phyloP scores from a whole-genome alignment of 1,140 invertebrate species.

The Scaptomyza hsui region DNA sequence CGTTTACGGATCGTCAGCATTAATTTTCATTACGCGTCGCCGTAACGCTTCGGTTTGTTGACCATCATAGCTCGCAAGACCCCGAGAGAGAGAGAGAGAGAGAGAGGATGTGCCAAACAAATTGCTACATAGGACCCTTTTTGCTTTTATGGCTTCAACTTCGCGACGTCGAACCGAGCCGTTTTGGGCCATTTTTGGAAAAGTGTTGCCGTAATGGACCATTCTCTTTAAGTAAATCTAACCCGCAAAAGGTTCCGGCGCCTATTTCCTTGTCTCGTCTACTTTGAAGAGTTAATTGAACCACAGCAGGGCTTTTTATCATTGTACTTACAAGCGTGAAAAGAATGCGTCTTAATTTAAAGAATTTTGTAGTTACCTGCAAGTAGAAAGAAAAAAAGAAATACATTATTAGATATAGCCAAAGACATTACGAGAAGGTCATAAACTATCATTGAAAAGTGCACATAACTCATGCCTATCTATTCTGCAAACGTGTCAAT shows the following conservation, averaged over 20 bases:
- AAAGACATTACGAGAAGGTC: conserved; percentile 17
- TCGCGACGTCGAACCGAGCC: neutral
- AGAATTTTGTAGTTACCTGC: conserved; percentile 34
- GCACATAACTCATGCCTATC: conserved; percentile 46
- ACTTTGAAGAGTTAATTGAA: conserved; percentile 64
- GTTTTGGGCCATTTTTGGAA: neutral
- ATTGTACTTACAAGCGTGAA: neutral
- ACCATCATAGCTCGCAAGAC: conserved; percentile 50
- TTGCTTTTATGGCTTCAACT: conserved; percentile 35
- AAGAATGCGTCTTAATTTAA: neutral
- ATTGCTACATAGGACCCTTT: conserved; percentile 55
- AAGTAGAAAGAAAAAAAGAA: conserved; percentile 24
- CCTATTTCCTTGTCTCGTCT: neutral
- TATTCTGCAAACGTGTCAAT: conserved; percentile 36
- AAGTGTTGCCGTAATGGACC: conserved; percentile 26
- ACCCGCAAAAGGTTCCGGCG: conserved; percentile 38
- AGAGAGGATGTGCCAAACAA: conserved; percentile 55
- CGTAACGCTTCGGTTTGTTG: conserved; percentile 80
- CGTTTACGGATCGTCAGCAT: conserved; percentile 81
- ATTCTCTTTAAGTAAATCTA: conserved; percentile 57
- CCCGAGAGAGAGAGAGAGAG: conserved; percentile 7
- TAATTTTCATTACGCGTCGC: conserved; percentile 82
- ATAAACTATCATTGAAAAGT: conserved; percentile 38
- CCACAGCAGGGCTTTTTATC: conserved; percentile 42
- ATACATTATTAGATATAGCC: conserved; percentile 2